Evolutionary conservation across 2,888 invertebrate genomes (phyloP).

Genomic region (Pristionchus exspectatus): DNA sequence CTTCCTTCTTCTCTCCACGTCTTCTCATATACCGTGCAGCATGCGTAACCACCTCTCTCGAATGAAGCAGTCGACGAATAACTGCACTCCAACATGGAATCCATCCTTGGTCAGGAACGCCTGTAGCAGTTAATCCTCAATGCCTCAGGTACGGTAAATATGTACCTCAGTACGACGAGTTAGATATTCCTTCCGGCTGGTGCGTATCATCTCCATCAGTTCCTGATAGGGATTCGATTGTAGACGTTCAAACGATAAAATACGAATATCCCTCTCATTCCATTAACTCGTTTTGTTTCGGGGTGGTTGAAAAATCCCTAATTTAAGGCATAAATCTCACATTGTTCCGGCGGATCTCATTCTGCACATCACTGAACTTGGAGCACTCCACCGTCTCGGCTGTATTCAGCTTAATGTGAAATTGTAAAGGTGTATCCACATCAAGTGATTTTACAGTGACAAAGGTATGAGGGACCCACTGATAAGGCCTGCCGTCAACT

Average conservation of each 20-base stretch:
- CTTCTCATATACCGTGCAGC: neutral
- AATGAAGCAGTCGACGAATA: slow-evolving; percentile 19
- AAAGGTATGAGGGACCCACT: too few relatives aligned
- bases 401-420: neutral
- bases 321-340: neutral
- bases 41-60: slow-evolving; percentile 5
- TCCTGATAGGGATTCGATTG: neutral
- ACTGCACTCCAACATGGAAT: neutral
- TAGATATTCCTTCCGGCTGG: neutral
- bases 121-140: neutral
- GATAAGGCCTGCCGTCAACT: too few relatives aligned
- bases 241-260: too few relatives aligned
- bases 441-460: too few relatives aligned
- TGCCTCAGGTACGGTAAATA: too few relatives aligned
- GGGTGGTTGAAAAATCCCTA: too few relatives aligned
- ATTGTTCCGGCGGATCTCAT: neutral
- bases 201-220: neutral
- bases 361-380: neutral
- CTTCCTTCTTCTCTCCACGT: neutral
- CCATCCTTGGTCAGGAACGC: neutral
- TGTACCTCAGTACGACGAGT: neutral
- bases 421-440: too few relatives aligned
- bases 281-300: too few relatives aligned
- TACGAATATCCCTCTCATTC: too few relatives aligned
- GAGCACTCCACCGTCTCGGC: neutral